Evolutionary conservation across 1,140 invertebrate species (phyloP).

Genomic region (Orchestia grillus): DNA sequence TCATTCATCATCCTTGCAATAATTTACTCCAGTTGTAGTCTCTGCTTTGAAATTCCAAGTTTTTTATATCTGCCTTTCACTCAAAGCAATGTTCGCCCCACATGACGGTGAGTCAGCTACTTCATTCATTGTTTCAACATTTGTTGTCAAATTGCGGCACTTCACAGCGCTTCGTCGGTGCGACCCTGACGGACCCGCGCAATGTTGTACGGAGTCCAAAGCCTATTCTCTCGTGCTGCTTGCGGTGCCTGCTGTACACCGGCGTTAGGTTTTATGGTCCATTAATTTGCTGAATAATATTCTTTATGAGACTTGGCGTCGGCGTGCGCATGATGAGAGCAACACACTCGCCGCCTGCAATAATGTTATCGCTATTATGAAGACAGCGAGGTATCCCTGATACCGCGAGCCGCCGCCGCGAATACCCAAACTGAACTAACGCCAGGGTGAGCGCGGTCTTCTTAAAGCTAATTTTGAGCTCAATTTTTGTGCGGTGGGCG

Average conservation of each 20-base stretch:
- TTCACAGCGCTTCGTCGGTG: background rate
- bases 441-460: background rate
- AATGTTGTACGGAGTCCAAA: background rate
- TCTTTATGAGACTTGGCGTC: slow-evolving; percentile 38
- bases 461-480: background rate
- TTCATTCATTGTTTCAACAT: background rate
- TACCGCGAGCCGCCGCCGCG: background rate
- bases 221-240: background rate
- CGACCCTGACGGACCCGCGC: background rate
- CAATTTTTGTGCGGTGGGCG: background rate
- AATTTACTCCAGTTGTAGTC: too few relatives aligned
- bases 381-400: background rate
- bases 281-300: slow-evolving; percentile 53
- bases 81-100: too few relatives aligned
- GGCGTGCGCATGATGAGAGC: background rate
- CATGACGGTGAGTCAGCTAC: too few relatives aligned
- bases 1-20: too few relatives aligned
- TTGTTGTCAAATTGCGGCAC: background rate
- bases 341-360: slow-evolving; percentile 1
- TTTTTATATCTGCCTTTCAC: too few relatives aligned
- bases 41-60: too few relatives aligned
- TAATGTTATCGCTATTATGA: background rate
- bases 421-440: background rate
- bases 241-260: background rate
- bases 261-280: slow-evolving; percentile 38